Evolutionary conservation across 1,140 invertebrate genomes (phyloP), one percentile per base, ranked within the genome.

Genomic region (Solenopsis fugax): DNA sequence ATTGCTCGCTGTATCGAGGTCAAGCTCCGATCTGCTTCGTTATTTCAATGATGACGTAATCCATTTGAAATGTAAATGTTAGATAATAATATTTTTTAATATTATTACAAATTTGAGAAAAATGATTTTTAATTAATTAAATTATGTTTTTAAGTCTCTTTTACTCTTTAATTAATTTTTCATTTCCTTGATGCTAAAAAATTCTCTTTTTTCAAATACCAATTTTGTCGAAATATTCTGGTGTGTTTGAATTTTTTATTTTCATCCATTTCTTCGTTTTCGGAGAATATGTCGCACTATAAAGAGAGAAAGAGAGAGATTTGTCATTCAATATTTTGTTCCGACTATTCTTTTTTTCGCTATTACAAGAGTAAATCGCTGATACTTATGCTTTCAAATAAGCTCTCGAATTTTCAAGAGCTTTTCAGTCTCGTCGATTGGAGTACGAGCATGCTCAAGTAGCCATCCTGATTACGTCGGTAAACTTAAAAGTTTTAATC

Each of bases 401-500:
- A 84, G 81, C 76, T 77, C 71, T 87, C 64, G 56, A 75, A 82
- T 82, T 65, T 72, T 77, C 84, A 13, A 89, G 87, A 54, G 52
- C 77, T 21, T 87, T 87, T 41, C 37, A 87, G 34, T 41, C 48
- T 78, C 48, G 81, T 86, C 65, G 88, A 65, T 29, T 64, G 24
- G 60, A 82, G 78, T 73, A 81, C 88, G 71, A 84, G 76, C 73
- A 81, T 73, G 88, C 52, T 78, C 65, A 71, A 89, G 88, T 84
- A 69, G 78, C 73, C 73, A 86, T 90, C 82, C 86, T 84, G 78
- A 90, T 90, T 90, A 85, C 78, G 78, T 78, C 73, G 67, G 78
- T 87, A 78, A 84, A 90, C 89, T 89, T 65, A 64, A 86, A 84
- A 67, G 77, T 67, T 72, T 82, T 89, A 87, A 89, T 87, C 72